Percentiles rank a stretch among this genome's conserved stretches.
Conservation (phyloP, 30 jellyfish, hydroid and myxozoan species). For the Chironex yamaguchii region DNA sequence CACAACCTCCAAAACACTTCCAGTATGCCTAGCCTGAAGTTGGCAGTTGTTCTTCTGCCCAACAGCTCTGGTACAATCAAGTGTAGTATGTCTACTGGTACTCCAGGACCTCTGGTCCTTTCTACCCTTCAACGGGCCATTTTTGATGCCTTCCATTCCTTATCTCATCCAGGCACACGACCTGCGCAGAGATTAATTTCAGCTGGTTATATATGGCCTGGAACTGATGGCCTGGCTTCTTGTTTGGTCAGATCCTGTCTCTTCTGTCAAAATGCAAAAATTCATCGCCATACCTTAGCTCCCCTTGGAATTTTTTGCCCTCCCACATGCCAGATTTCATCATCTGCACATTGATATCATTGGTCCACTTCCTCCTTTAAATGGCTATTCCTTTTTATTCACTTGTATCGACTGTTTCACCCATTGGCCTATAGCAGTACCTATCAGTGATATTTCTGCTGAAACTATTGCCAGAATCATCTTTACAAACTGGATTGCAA, state of each 20-base stretch:
- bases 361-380: slow-evolving; percentile 63
- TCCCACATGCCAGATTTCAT: slow-evolving; percentile 43
- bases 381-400: slow-evolving; percentile 12
- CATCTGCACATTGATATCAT: slow-evolving; percentile 53
- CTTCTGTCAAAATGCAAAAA: slow-evolving; percentile 38
- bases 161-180: too few relatives aligned
- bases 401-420: slow-evolving; percentile 60
- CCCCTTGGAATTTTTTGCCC: slow-evolving; percentile 31
- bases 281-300: slow-evolving; percentile 45
- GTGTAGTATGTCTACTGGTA: slow-evolving; percentile 52
- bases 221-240: too few relatives aligned
- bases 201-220: too few relatives aligned
- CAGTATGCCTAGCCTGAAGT: slow-evolving; percentile 25
- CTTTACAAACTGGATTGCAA: slow-evolving; percentile 7
- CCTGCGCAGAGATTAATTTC: too few relatives aligned
- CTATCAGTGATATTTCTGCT: slow-evolving; percentile 25
- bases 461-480: slow-evolving; percentile 13
- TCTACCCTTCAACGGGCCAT: not conserved
- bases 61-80: slow-evolving; percentile 1
- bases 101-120: slow-evolving; percentile 39
- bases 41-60: slow-evolving; percentile 14
- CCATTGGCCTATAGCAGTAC: slow-evolving; percentile 61
- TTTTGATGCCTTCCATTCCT: slow-evolving; percentile 25
- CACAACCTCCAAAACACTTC: not conserved
- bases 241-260: too few relatives aligned